Evolutionary conservation across 2,888 invertebrate species (phyloP).

Genomic region (Helobdella robusta): DNA sequence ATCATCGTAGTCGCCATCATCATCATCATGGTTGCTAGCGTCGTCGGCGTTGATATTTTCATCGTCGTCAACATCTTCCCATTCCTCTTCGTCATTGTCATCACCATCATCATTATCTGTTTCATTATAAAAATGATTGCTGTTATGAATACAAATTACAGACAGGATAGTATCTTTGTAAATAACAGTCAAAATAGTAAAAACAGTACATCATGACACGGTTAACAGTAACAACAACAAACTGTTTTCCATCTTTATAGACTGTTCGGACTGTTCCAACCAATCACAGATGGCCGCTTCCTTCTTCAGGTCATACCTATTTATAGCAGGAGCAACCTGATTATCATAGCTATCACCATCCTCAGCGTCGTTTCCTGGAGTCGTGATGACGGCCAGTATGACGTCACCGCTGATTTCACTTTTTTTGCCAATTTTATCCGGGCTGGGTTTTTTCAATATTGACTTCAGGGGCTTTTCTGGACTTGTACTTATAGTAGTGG

Average conservation of each 20-base stretch:
- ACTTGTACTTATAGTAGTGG: neutral
- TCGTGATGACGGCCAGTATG: slow-evolving; percentile 24
- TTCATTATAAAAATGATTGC: too few relatives aligned
- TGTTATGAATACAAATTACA: too few relatives aligned
- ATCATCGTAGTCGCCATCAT: neutral
- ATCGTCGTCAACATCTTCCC: slow-evolving; percentile 21
- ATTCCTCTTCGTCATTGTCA: slow-evolving; percentile 12
- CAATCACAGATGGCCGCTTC: slow-evolving; percentile 10
- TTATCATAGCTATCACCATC: slow-evolving; percentile 7
- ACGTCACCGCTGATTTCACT: neutral
- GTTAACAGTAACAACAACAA: too few relatives aligned
- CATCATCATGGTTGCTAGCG: neutral
- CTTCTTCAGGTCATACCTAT: slow-evolving; percentile 18
- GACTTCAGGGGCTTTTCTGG: slow-evolving; percentile 17
- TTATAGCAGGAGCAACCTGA: neutral
- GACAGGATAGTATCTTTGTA: too few relatives aligned
- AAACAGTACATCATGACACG: neutral
- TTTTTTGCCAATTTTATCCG: neutral
- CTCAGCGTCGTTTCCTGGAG: slow-evolving; percentile 13
- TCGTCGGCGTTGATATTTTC: slow-evolving; percentile 5
- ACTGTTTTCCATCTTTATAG: neutral
- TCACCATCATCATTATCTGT: neutral
- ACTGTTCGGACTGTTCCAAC: neutral
- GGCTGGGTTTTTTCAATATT: slow-evolving; percentile 15
- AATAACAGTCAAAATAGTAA: neutral